Evolutionary conservation across 2,888 invertebrate species (phyloP), one percentile per base, ranked within the genome.

Genomic region (Drosophila suboccidentalis): DNA sequence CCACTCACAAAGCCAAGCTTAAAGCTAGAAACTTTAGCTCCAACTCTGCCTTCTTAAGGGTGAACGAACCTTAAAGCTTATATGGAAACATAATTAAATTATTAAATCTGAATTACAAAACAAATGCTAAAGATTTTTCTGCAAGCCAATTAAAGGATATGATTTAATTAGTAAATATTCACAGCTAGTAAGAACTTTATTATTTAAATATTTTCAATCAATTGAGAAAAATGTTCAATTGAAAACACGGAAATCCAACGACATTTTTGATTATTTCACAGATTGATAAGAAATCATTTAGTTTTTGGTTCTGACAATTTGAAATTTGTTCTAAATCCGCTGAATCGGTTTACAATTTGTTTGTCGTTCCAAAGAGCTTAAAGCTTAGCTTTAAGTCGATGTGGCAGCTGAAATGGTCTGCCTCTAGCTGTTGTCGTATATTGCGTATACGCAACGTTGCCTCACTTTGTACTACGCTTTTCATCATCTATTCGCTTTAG

Each of bases 361-460:
- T 59, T 29, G 26, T 19, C n/a, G 26, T 41, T n/a, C n/a, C 32
- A n/a, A 34, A 43, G 59, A 39, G 49, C 59, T 61, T 55, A 55
- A 47, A 55, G 32, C 34, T 62, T 17, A 36, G 39, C 26, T 38
- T 19, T 10, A 34, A 32, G 50, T 32, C 41, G 36, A 50, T 41
- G 43, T 44, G 55, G n/a, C 47, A 51, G 51, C 44, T 51, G 15
- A 39, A 39, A 13, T 47, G 15, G 4, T 29, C 15, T 58, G 36
- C 32, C 17, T 44, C 13, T 44, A 11, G 50, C 49, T 57, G 49
- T 47, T 55, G 39, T 63, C 32, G 51, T 41, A 50, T 11, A 41
- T 49, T 78, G 79, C 78, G 76, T 74, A 74, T 78, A 78, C 76
- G 70, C 66, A 71, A 63, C 17, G 71, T 54, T 53, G 39, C 10